Conservation (phyloP, 2,113 vertebrate genomes). For the Paraplagusia blochii region DNA sequence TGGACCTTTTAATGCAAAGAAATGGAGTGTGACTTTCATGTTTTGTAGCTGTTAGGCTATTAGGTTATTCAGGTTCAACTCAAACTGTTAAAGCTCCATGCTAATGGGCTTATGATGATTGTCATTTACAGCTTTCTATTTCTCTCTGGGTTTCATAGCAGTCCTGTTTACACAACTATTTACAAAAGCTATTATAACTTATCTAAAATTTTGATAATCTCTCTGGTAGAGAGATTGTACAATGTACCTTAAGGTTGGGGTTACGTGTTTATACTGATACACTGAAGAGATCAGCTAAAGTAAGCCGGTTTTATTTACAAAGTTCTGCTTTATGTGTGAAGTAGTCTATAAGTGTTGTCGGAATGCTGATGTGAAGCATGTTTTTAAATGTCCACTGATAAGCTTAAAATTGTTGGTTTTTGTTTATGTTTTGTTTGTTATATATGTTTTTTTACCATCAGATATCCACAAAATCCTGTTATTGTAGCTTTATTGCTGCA, state of each 20-base stretch:
- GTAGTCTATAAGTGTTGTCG: slow-evolving; percentile 82
- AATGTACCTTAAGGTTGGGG: slow-evolving; percentile 46
- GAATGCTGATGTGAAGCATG: slow-evolving; percentile 92
- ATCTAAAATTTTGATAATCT: slow-evolving; percentile 50
- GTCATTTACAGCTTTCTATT: slow-evolving; percentile 86
- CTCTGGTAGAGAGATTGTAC: slow-evolving; percentile 60
- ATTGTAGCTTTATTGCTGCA: slow-evolving; percentile 77
- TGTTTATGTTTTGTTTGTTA: slow-evolving; percentile 81
- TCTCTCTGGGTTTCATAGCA: slow-evolving; percentile 61
- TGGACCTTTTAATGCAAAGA: slow-evolving; percentile 28
- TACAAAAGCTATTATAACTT: slow-evolving; percentile 67
- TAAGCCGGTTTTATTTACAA: slow-evolving; percentile 58
- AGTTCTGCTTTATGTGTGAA: slow-evolving; percentile 77
- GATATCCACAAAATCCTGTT: slow-evolving; percentile 84
- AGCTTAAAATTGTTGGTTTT: slow-evolving; percentile 85
- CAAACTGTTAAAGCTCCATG: slow-evolving; percentile 63
- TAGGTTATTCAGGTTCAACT: slow-evolving; percentile 90
- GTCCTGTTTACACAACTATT: slow-evolving; percentile 69
- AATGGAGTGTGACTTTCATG: slow-evolving; percentile 62
- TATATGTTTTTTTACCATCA: slow-evolving; percentile 72
- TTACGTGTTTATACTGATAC: slow-evolving; percentile 40
- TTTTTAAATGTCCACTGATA: slow-evolving; percentile 90
- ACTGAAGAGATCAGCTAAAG: slow-evolving; percentile 56
- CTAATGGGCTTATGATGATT: slow-evolving; percentile 79
- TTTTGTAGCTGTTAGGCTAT: slow-evolving; percentile 64